phyloP scores from a whole-genome alignment of 2,888 invertebrate genomes.

The Standfussiana lucernea region DNA sequence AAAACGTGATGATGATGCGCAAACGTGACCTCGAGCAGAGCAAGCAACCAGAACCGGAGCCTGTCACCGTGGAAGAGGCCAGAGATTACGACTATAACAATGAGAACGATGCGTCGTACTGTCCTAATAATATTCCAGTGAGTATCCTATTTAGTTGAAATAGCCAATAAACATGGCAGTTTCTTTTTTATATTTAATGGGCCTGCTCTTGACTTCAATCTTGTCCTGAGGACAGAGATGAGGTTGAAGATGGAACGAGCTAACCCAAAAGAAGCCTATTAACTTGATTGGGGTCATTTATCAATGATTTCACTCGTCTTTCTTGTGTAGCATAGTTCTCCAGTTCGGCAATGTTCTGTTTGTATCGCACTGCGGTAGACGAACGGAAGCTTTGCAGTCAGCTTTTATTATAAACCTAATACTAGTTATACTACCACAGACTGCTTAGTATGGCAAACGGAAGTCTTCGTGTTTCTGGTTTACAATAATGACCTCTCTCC shows the following conservation, averaged over 20 bases:
- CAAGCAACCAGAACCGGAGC: constrained; percentile 71
- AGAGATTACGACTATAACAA: constrained; percentile 87
- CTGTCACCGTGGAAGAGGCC: constrained; percentile 79
- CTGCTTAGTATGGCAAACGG: background rate
- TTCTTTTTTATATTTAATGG: too few relatives aligned
- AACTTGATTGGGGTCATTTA: too few relatives aligned
- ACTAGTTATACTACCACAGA: background rate
- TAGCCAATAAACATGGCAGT: too few relatives aligned
- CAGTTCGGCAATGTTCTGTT: background rate
- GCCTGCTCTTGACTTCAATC: too few relatives aligned
- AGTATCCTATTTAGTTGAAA: constrained; percentile 39
- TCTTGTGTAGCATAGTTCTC: background rate
- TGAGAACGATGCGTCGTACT: constrained; percentile 89
- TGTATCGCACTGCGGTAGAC: background rate
- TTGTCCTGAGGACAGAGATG: too few relatives aligned
- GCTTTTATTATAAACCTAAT: background rate
- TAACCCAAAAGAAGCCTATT: too few relatives aligned
- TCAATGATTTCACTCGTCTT: background rate
- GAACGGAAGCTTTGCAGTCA: background rate
- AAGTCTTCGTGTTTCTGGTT: background rate
- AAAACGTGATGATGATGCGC: constrained; percentile 79
- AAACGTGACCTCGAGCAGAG: constrained; percentile 73
- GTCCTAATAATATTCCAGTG: constrained; percentile 82
- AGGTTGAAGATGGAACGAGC: too few relatives aligned
- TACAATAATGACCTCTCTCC: background rate